Evolutionary conservation across 2,797 vertebrate genomes (phyloP).

Genomic region (Sarcoramphus papa): DNA sequence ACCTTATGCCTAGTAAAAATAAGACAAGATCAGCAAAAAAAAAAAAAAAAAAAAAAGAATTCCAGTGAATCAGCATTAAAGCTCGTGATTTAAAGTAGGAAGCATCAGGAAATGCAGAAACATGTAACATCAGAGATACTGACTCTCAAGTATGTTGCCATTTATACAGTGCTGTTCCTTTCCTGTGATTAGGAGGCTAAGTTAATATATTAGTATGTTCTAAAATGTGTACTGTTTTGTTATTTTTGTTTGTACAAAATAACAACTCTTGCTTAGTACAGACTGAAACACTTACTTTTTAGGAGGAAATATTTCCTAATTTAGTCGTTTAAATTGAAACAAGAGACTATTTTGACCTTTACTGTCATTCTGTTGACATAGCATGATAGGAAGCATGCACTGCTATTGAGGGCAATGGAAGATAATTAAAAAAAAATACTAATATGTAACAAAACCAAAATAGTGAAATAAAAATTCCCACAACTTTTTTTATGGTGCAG

Average conservation of each 20-base stretch:
- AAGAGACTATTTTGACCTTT: neutral
- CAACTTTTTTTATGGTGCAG: neutral
- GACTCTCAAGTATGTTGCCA: neutral
- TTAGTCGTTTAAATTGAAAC: neutral
- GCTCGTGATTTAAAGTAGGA: neutral
- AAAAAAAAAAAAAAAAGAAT: too few relatives aligned
- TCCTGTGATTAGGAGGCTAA: neutral
- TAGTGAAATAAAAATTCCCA: neutral
- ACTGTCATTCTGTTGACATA: neutral
- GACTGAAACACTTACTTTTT: neutral
- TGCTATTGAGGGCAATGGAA: neutral
- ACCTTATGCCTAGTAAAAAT: neutral
- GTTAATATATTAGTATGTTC: neutral
- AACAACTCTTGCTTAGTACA: neutral
- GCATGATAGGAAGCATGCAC: neutral
- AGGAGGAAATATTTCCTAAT: neutral
- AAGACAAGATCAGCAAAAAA: neutral
- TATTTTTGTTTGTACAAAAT: neutral
- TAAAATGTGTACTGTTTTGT: neutral
- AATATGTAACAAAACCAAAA: neutral
- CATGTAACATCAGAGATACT: neutral
- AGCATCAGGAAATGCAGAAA: conserved; percentile 20
- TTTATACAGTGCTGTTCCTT: neutral
- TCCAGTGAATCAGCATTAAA: neutral
- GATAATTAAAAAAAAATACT: neutral